These are phyloP conservation scores for Poecilia gillii DNA, from an alignment of 2,797 vertebrate species.

Conservation along the genomic window DNA sequence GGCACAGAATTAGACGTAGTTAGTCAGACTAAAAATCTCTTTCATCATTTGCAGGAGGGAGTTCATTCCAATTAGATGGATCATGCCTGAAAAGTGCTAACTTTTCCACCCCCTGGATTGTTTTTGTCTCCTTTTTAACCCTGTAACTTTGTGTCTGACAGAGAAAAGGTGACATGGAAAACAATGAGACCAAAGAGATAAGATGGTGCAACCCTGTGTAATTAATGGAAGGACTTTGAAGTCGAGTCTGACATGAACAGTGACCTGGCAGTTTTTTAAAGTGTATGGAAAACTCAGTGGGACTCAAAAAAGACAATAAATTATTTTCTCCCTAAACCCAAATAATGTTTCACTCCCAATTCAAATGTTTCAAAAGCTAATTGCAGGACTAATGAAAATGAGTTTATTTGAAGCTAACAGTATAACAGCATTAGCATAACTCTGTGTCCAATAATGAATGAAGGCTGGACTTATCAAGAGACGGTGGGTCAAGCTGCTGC, in stretches of 20 bases:
- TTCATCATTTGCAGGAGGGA: constrained; percentile 21
- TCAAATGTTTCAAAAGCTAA: not conserved
- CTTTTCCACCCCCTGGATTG: constrained; percentile 9
- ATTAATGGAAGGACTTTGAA: constrained; percentile 44
- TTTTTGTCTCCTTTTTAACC: constrained; percentile 5
- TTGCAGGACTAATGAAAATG: not conserved
- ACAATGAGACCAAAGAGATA: constrained; percentile 25
- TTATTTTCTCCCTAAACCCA: not conserved
- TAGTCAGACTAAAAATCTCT: constrained; percentile 16
- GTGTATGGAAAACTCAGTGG: not conserved
- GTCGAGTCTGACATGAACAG: constrained; percentile 8
- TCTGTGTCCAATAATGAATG: not conserved
- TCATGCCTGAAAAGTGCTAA: not conserved
- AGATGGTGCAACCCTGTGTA: constrained; percentile 17
- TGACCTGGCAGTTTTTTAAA: not conserved
- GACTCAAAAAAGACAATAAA: not conserved
- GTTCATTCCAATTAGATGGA: constrained; percentile 26
- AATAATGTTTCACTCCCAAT: not conserved
- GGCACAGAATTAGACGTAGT: constrained; percentile 17
- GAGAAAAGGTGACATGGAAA: constrained; percentile 15
- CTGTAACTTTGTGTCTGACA: constrained; percentile 8
- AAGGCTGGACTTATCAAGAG: not conserved
- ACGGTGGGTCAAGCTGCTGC: not conserved
- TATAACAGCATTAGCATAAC: not conserved
- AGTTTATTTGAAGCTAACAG: not conserved